Percentiles rank a stretch among this genome's conserved stretches.
These are phyloP conservation scores for Palaemon carinicauda DNA, from an alignment of 1,140 invertebrate species.

Conservation along the genomic window DNA sequence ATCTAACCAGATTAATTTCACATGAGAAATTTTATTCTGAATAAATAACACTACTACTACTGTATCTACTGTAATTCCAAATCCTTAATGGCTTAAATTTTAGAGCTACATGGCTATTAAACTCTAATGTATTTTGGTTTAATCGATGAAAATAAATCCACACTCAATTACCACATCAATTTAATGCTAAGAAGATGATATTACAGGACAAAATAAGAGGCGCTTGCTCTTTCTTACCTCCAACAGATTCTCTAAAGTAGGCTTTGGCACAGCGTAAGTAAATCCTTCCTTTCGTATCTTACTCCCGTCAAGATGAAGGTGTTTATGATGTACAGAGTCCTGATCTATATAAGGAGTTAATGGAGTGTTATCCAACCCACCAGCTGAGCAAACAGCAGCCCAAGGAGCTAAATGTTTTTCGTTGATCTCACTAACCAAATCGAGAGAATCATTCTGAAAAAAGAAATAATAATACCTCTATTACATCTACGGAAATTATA, in stretches of 20 bases:
- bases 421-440: slow-evolving; percentile 86
- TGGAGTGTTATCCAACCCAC: slow-evolving; percentile 82
- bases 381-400: slow-evolving; percentile 81
- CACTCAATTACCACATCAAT: too few species aligned
- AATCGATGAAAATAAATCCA: too few species aligned
- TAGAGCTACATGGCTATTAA: too few species aligned
- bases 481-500: too few species aligned
- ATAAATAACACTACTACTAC: too few species aligned
- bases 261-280: slow-evolving; percentile 61
- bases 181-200: too few species aligned
- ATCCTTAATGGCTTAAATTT: too few species aligned
- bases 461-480: not conserved
- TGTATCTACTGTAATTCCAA: too few species aligned
- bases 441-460: slow-evolving; percentile 75
- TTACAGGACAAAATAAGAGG: too few species aligned
- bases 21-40: too few species aligned
- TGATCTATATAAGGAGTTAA: slow-evolving; percentile 85
- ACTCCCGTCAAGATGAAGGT: slow-evolving; percentile 77
- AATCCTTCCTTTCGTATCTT: slow-evolving; percentile 70
- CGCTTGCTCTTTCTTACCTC: slow-evolving; percentile 61
- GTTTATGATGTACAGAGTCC: slow-evolving; percentile 81
- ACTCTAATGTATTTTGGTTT: too few species aligned
- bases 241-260: slow-evolving; percentile 62
- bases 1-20: too few species aligned
- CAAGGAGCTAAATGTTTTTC: slow-evolving; percentile 91